phyloP scores from a whole-genome alignment of 2,797 vertebrate species.

The Acipenser transmontanus region DNA sequence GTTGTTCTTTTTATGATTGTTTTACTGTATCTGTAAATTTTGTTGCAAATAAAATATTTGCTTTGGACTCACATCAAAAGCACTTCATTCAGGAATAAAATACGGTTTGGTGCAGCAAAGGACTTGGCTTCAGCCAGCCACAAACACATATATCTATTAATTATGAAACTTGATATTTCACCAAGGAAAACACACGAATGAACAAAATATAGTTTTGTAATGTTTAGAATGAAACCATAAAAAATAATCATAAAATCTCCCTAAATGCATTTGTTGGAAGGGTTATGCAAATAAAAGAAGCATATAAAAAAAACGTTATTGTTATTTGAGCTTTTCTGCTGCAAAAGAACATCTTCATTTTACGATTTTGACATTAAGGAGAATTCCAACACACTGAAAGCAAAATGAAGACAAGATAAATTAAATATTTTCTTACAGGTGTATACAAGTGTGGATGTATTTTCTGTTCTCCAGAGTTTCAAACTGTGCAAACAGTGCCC shows the following conservation, averaged over 20 bases:
- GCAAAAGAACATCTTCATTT: no score
- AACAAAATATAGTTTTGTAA: background rate
- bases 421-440: no score
- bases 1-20: conserved; percentile 6
- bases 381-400: no score
- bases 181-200: conserved; percentile 8
- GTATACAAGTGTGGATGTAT: no score
- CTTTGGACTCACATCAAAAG: background rate
- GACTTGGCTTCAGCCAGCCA: background rate
- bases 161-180: conserved; percentile 7
- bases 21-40: conserved; percentile 4
- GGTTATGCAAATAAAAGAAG: background rate
- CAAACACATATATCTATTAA: conserved; percentile 11
- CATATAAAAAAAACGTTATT: background rate
- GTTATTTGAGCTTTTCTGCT: no score
- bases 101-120: background rate
- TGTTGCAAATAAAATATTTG: conserved; percentile 10
- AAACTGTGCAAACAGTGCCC: no score
- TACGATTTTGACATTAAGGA: no score
- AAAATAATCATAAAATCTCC: background rate
- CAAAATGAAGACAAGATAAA: no score
- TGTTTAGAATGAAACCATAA: background rate
- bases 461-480: no score
- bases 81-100: background rate
- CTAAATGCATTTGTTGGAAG: background rate